Base-by-base conservation (phyloP, 2,888 invertebrate species). In the Punctoribates punctum region DNA sequence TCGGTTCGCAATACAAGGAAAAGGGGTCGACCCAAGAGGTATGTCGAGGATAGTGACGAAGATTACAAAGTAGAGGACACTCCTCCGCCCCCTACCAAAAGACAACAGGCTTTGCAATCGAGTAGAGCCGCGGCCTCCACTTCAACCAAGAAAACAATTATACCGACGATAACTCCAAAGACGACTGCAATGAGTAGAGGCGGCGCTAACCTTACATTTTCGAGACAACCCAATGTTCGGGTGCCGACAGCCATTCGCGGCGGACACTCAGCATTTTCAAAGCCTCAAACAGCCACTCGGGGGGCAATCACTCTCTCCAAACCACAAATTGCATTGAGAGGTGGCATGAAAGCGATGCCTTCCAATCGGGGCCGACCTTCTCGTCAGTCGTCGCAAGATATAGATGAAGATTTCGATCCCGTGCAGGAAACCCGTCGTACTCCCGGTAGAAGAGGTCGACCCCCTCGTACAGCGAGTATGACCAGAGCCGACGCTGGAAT, bases 21-120 rank as follows among this genome's bases (percentile, higher is more conserved):
- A 70, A 70, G 70, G 34, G 70, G 70, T 70, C 70, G 70, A 42
- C 70, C 70, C 1, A n/a, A 23, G 23, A 42, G 46, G 4, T 70
- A 70, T 11, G 5, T 5, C 13, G 70, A 70, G 13, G 70, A 70
- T 11, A 70, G 70, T 46, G 70, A 70, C 11, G 70, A 70, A 15
- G 70, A 70, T 20, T 23, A 23, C n/a, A 70, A 46, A 15, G 20
- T 25, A 23, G 38, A 42, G 3, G 20, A 13, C 9, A 42, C 70
- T 3, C 15, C 38, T 29, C n/a, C 8, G 8, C 38, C 70, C 23
- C 23, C 70, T 5, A 70, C 38, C 4, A 70, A 70, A 23, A 42
- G 70, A 70, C 70, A 70, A 17, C 62, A 65, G 62, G 62, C 29
- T 29, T 65, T 65, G 29, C 62, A 17, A 48, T 6, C 13, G 15